Evolutionary conservation across 2,888 invertebrate genomes (phyloP), one percentile per base, ranked within the genome.

Genomic region (Lasioglossum vierecki): DNA sequence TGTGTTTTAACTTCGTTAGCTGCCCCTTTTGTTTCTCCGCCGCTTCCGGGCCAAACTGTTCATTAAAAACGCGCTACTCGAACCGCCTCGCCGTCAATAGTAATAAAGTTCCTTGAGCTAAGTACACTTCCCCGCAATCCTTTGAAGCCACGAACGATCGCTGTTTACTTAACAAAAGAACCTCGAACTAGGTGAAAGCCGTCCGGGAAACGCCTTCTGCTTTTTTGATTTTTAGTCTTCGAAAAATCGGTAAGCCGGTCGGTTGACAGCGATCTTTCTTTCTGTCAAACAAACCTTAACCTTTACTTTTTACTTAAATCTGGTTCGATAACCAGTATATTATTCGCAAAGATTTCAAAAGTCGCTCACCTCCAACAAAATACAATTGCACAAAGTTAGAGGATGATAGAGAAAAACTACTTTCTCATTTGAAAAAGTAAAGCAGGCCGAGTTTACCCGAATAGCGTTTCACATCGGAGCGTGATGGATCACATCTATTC

Each of bases 121-220:
- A 63, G 63, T 63, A 63, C 63, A 63, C 63, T 63, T 63, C 63
- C 30, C 46, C 35, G 71, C 39, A 5, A 79, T 46, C 63, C 63
- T 63, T 63, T 63, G 63, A 63, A 26, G 63, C 63, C 15, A 15
- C 11, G 26, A 60, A 60, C 60, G 63, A 30, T 63, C 30, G 30
- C 63, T 63, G 30, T 63, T 63, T 35, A 18, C 30, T 63, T 63
- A 63, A 63, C 63, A 63, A 63, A 63, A 63, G 63, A 63, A 63
- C 18, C 30, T 30, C 30, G 30, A 60, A 15, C 63, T 4, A 30
- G 30, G 30, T 4, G 26, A 60, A 11, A 60, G 13, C 60, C n/a
- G 26, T 8, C 22, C 15, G 5, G 5, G 22, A 8, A 60, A 26
- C 26, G 26, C 60, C 63, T 63, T 63, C 15, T 6, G 0, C 63